Base-by-base conservation (phyloP, 2,113 vertebrate genomes). In the Cnemophilus loriae region DNA sequence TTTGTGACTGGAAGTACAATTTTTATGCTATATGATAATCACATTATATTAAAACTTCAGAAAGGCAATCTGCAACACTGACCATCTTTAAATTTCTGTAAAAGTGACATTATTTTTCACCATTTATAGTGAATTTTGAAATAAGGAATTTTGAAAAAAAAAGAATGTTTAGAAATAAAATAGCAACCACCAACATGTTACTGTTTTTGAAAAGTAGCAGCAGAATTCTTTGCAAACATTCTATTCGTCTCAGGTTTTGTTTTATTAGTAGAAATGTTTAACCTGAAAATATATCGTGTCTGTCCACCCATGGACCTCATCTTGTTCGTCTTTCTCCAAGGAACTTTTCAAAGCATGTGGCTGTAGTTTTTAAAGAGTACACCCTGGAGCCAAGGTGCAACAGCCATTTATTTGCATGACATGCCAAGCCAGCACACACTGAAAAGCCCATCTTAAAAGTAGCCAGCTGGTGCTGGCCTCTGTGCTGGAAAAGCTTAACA, bases 131-230 rank as follows among this genome's bases (percentile, higher is more conserved):
- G 7, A 86, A 41, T 59, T 81, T 80, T 73, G 24, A 75, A 82
- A 44, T 10, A 85, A 74, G 4, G 10, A 44, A n/a, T 67, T 52
- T 79, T 71, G 11, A 19, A 35, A 73, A 49, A 14, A 11, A 30
- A 67, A 47, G n/a, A 55, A 17, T 0, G 0, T 35, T 79, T 74
- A 20, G 39, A 74, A 67, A 52, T 55, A 37, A 3, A 3, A 39
- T 11, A 52, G 5, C 6, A n/a, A 35, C 16, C 20, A 79, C 7
- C 0, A 10, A 28, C 20, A 44, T 4, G 5, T 20, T 69, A 11
- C 4, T 49, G 2, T 24, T 89, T 53, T 53, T 57, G 11, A 52
- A 76, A 87, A 57, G 7, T 6, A 74, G 6, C 5, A 56, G 30
- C 7, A 67, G 39, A 71, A n/a, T 42, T 69, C 7, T n/a, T 53